Base-by-base conservation (phyloP, 2,113 vertebrate species). In the Myotis lucifugus region DNA sequence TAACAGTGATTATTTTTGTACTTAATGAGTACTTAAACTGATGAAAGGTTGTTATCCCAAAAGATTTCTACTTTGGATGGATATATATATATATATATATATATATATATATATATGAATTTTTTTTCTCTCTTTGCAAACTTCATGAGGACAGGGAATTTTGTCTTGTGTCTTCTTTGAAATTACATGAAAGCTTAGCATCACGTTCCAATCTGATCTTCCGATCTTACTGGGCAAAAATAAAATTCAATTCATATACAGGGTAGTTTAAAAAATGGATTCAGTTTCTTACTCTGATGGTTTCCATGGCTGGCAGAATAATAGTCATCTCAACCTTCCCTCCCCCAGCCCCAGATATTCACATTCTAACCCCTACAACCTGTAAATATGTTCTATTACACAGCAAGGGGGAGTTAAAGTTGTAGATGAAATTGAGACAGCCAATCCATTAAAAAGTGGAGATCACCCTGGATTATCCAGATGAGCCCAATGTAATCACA, bases 1-100 rank as follows among this genome's bases (percentile, higher is more conserved):
- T 93, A 94, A 88, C 46, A 72, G n/a, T 96, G 74, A 95, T 93
- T 79, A 79, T 81, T 67, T 95, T 95, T 93, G 32, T n/a, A 64
- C 78, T 93, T 92, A 87, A 67, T 61, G 25, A 90, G 10, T 81
- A 67, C 67, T 61, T 85, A 88, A 81, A 61, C 29, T 61, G 86
- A 67, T 72, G 37, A 54, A 72, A 87, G 52, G 3, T 56, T 72
- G 59, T 72, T 77, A 23, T 48, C 42, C 4, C 42, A 8, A 25
- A 67, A 18, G 7, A 52, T 40, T 64, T 42, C 23, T 74, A 7
- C 5, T 81, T 90, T 42, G 34, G 67, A 56, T 10, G 3, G 76
- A 3, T 40, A 1, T 72, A 40, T 48, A 61, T 92, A 4, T 52
- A 6, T 46, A 4, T 69, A 2, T 69, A 46, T n/a, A 4, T 82